phyloP scores from a whole-genome alignment of 2,888 invertebrate species.

The Poecilobothrus nobilitatus region DNA sequence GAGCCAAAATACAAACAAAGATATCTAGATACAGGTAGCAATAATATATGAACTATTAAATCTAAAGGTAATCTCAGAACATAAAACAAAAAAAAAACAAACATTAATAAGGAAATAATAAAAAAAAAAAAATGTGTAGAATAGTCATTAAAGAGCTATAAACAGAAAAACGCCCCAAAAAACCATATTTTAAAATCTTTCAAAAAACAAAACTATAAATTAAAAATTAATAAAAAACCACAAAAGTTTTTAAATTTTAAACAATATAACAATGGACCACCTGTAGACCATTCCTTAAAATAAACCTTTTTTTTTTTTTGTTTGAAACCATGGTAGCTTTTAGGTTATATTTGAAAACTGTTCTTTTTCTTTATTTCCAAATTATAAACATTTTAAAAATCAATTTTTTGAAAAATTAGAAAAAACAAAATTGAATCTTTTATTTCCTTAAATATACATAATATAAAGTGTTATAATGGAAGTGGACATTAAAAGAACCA shows the following conservation, averaged over 20 bases:
- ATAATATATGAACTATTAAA: neutral
- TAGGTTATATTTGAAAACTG: neutral
- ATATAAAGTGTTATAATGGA: neutral
- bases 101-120: neutral
- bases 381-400: neutral
- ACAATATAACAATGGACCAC: neutral
- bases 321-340: neutral
- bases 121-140: neutral
- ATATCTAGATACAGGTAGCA: neutral
- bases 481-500: neutral
- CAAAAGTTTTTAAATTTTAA: neutral
- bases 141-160: neutral
- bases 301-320: too few species aligned
- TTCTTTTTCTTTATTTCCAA: too few species aligned
- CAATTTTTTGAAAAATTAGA: neutral
- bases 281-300: conserved; percentile 1
- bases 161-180: neutral
- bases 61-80: neutral
- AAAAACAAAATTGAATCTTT: neutral
- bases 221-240: neutral
- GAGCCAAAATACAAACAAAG: neutral
- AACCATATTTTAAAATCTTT: neutral
- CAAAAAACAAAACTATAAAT: neutral
- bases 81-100: neutral
- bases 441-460: neutral